Percentiles rank a stretch among this genome's conserved stretches.
phyloP scores from a whole-genome alignment of 2,797 vertebrate genomes.

The Diceros bicornis region DNA sequence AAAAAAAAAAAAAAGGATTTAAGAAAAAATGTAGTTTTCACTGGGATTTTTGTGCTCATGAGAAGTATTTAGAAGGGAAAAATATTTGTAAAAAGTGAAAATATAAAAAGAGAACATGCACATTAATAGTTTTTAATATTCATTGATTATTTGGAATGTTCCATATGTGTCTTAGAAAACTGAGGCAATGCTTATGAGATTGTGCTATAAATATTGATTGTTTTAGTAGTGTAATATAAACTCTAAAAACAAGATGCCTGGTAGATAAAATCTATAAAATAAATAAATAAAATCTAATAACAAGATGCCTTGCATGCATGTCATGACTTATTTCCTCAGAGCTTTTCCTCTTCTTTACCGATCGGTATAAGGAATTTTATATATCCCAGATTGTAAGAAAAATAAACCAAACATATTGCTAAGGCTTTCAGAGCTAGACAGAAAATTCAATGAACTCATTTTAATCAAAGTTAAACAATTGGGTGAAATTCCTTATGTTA shows the following conservation, averaged over 20 bases:
- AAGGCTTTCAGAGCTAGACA: slow-evolving; percentile 14
- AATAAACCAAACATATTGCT: not conserved
- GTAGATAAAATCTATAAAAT: slow-evolving; percentile 36
- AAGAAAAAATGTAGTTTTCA: slow-evolving; percentile 17
- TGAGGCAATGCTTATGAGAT: not conserved
- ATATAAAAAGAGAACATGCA: not conserved
- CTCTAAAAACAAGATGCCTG: not conserved
- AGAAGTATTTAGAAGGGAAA: not conserved
- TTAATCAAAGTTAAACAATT: slow-evolving; percentile 36
- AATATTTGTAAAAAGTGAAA: slow-evolving; percentile 27
- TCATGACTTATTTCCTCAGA: not conserved
- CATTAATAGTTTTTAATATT: slow-evolving; percentile 1
- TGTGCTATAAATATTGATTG: not conserved
- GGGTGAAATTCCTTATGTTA: slow-evolving; percentile 10
- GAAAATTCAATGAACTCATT: slow-evolving; percentile 58
- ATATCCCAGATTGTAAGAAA: slow-evolving; percentile 8
- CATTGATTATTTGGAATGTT: slow-evolving; percentile 33
- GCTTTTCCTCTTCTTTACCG: not conserved
- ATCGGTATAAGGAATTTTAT: not conserved
- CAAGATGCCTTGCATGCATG: not conserved
- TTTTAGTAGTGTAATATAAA: slow-evolving; percentile 1
- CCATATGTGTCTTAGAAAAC: slow-evolving; percentile 6
- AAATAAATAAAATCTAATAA: slow-evolving; percentile 9
- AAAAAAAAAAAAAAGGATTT: not conserved
- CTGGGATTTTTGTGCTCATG: not conserved